Evolutionary conservation across 2,888 invertebrate species (phyloP), one percentile per base, ranked within the genome.

Genomic region (Myathropa florea): DNA sequence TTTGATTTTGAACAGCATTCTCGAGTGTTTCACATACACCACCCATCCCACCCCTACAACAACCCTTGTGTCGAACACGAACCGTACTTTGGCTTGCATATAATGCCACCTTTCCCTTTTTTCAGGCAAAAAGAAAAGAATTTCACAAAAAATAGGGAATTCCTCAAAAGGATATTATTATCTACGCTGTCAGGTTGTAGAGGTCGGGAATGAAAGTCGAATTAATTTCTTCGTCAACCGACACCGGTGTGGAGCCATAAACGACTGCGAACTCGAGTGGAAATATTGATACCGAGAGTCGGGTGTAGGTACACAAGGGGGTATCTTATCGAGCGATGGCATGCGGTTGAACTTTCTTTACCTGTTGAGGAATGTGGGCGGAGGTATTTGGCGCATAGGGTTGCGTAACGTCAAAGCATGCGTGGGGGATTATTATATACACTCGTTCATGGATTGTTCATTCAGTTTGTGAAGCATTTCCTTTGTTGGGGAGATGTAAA

Each of bases 191-290:
- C 57, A 23, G 21, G 33, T 18, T 6, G 61, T 26, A 61, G 30
- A 46, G 26, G 30, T 39, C 28, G 23, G 23, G 71, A 71, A 71
- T 71, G 65, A 78, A 85, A 85, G 82, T 85, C 82, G 64, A 85
- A 85, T 85, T 78, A 85, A 82, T 82, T 82, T 82, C 70, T 72
- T 28, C 73, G 65, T 14, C 67, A 23, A 72, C 77, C 14, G 81
- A 53, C 57, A 33, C 46, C 73, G 12, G 53, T 30, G 39, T 53
- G 63, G 81, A 82, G 61, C 80, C 80, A 67, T 33, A 67, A 72
- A 79, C 64, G 76, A 61, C 70, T 71, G 61, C 39, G 59, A 73
- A 64, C 39, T 53, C 14, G 59, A 70, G 70, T 65, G 59, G 65
- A 85, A 78, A 68, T 68, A 67, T 36, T 57, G 76, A 80, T 72